Evolutionary conservation across 1,140 invertebrate genomes (phyloP), one percentile per base, ranked within the genome.

Genomic region (Pseudobourletiella spinata): DNA sequence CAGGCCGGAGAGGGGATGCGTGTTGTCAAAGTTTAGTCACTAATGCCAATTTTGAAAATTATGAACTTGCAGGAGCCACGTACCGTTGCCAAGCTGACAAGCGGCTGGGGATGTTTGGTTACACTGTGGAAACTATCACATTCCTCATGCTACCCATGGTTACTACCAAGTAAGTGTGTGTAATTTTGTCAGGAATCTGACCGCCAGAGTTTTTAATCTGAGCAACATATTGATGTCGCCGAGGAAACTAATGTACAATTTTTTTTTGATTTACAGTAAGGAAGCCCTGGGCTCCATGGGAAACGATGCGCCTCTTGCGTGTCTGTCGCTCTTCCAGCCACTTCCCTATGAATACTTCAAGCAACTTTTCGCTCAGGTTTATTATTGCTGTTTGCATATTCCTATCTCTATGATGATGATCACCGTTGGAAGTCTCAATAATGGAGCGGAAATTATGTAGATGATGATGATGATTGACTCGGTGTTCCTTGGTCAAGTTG

Each of bases 251-350:
- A n/a, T n/a, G n/a, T n/a, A n/a, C n/a, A n/a, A n/a, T n/a, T n/a
- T n/a, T n/a, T n/a, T n/a, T n/a, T n/a, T n/a, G n/a, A n/a, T n/a
- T n/a, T n/a, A 35, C 74, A 95, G 92, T 74, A 98, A 98, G 79
- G 96, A 99, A 83, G 92, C 95, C 3, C 78, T 99, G 15, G 96
- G 96, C 29, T 97, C 94, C 3, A 99, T 99, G 96, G 96, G 96
- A 44, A 99, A 99, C 75, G 96, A 99, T 78, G 89, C 92, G 0
- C 95, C 96, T 0, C 76, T 99, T 59, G 95, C 96, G 6, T 98
- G 95, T 73, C 80, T 99, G 8, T 98, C 95, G 3, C 79, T 86
- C 70, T 98, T 93, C 77, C 91, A 95, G 73, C 96, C 96, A 1
- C 77, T 97, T 48, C 80, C 91, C 1, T 99, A 96, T 75, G 91